Percentiles rank a stretch among this genome's conserved stretches.
Conservation (phyloP, 2,113 vertebrate species). For the Hippotragus niger region DNA sequence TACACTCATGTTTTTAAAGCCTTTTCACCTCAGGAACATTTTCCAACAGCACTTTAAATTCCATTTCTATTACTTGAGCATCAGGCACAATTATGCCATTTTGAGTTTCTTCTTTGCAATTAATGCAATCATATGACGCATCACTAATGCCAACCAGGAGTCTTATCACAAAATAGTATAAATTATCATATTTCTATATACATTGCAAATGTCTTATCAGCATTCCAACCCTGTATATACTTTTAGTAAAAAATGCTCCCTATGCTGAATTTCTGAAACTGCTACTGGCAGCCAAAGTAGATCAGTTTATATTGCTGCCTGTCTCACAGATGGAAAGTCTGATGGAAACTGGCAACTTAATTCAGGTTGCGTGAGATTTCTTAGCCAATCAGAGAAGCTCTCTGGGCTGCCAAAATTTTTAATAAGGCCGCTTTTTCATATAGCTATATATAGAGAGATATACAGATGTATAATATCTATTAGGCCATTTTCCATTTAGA, state of each 20-base stretch:
- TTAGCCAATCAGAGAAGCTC: background rate
- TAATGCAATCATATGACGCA: slow-evolving; percentile 73
- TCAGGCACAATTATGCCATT: slow-evolving; percentile 71
- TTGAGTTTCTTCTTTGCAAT: slow-evolving; percentile 70
- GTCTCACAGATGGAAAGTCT: slow-evolving; percentile 11
- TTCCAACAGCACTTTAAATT: slow-evolving; percentile 70
- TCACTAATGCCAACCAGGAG: slow-evolving; percentile 68
- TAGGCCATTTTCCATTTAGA: background rate
- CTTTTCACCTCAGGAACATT: slow-evolving; percentile 57
- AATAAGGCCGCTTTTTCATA: background rate
- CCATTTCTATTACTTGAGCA: slow-evolving; percentile 70
- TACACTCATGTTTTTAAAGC: slow-evolving; percentile 53
- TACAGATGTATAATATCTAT: background rate
- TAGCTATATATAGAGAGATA: background rate
- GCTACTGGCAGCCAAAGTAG: slow-evolving; percentile 8
- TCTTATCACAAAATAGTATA: slow-evolving; percentile 70
- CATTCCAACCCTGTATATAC: slow-evolving; percentile 59
- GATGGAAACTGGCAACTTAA: slow-evolving; percentile 37
- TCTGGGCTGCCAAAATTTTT: background rate
- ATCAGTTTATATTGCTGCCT: background rate
- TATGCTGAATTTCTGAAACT: slow-evolving; percentile 25
- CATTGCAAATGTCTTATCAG: slow-evolving; percentile 72
- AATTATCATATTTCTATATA: slow-evolving; percentile 75
- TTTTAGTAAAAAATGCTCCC: slow-evolving; percentile 51
- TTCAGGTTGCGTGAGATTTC: background rate